Evolutionary conservation across 2,888 invertebrate genomes (phyloP).

Genomic region (Lissonota sp.): DNA sequence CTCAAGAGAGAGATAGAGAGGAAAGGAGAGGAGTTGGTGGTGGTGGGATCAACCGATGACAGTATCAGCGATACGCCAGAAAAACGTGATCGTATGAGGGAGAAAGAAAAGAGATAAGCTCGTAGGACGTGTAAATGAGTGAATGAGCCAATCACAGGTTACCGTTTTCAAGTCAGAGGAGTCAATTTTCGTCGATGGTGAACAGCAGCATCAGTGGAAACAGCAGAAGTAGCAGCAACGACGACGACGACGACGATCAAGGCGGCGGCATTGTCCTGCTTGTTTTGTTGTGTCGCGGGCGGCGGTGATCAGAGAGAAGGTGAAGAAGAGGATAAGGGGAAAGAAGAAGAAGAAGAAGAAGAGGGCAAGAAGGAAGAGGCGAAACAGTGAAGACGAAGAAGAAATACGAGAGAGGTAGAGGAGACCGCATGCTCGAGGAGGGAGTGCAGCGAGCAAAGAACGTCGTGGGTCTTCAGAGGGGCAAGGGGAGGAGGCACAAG

Average conservation of each 20-base stretch:
- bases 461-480: constrained; percentile 54
- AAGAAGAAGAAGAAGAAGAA: constrained; percentile 49
- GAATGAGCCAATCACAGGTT: constrained; percentile 5
- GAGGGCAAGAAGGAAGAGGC: constrained; percentile 56
- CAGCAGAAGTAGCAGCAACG: constrained; percentile 60
- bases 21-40: constrained; percentile 15
- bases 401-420: constrained; percentile 52
- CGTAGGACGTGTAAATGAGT: constrained; percentile 27
- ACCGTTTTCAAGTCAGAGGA: constrained; percentile 32
- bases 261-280: constrained; percentile 70
- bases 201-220: constrained; percentile 48
- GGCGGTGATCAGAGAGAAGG: constrained; percentile 58
- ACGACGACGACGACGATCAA: constrained; percentile 56
- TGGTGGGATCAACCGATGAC: constrained; percentile 29
- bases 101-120: constrained; percentile 29
- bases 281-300: constrained; percentile 74
- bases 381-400: constrained; percentile 55
- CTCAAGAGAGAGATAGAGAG: constrained; percentile 31
- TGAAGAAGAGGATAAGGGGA: constrained; percentile 47
- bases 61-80: constrained; percentile 50
- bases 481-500: constrained; percentile 23
- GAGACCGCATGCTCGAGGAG: constrained; percentile 51
- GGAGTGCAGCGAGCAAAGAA: constrained; percentile 45
- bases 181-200: constrained; percentile 38
- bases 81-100: constrained; percentile 45